Base-by-base conservation (phyloP, 2,113 vertebrate species). In the Strix aluco region DNA sequence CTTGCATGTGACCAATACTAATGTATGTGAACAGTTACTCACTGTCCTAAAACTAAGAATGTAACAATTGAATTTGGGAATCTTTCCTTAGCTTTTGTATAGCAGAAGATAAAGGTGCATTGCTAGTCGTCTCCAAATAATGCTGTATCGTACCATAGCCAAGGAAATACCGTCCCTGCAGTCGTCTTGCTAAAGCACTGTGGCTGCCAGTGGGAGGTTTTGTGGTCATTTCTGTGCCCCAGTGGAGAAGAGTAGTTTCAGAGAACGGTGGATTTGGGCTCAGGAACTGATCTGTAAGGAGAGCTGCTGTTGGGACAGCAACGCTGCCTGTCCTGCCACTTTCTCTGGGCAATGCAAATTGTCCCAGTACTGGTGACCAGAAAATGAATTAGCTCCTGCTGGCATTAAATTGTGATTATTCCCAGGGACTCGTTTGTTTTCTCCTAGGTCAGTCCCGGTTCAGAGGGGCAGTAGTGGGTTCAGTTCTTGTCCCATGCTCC, bases 81-180 rank as follows among this genome's bases (percentile, higher is more conserved):
- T n/a, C 19, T 58, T 62, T 21, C 51, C n/a, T 49, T 40, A n/a
- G 73, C 29, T 69, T 21, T 25, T 30, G 15, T 20, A 4, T 11
- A 47, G 74, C 55, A 75, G 79, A 38, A 69, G 61, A 10, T 34
- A 20, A 74, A 32, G 38, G 67, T 69, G 38, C 4, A 0, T 70
- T 54, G 61, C 38, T 44, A 15, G 34, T 23, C 17, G 12, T 73
- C 47, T 47, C 52, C 38, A 42, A 3, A 22, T 30, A 16, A 18
- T 3, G 27, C 46, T 3, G 3, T 32, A 3, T 38, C 15, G 0
- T 47, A 23, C 14, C 3, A 0, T 9, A 46, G n/a, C 47, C 36
- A 11, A n/a, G n/a, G 32, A 58, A 8, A 25, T 15, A 4, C 11
- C 17, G 2, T 61, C 78, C 34, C 44, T 66, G 46, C 22, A 22